phyloP scores from a whole-genome alignment of 2,888 invertebrate genomes.

The Sesia bembeciformis region DNA sequence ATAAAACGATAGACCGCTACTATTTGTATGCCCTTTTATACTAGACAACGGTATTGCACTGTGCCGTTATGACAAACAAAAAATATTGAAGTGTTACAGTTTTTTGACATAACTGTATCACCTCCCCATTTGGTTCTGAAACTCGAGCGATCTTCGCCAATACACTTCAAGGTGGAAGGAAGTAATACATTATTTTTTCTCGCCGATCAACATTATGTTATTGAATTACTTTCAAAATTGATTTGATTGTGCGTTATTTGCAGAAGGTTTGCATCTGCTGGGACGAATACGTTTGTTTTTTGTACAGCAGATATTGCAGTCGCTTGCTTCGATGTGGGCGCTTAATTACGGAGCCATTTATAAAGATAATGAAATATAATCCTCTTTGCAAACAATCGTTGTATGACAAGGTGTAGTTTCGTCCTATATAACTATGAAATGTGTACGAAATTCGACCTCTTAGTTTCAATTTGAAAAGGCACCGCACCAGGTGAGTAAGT shows the following conservation, averaged over 20 bases:
- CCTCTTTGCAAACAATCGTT: constrained; percentile 59
- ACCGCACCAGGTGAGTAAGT: constrained; percentile 39
- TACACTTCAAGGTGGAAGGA: constrained; percentile 65
- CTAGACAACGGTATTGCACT: constrained; percentile 48
- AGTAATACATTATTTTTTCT: constrained; percentile 67
- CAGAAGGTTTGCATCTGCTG: constrained; percentile 63
- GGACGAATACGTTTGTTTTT: constrained; percentile 40
- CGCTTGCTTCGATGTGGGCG: constrained; percentile 57
- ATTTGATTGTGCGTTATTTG: constrained; percentile 55
- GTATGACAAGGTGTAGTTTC: constrained; percentile 50
- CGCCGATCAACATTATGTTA: constrained; percentile 67
- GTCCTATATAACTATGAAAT: constrained; percentile 33
- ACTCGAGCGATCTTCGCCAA: constrained; percentile 24
- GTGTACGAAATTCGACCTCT: constrained; percentile 40
- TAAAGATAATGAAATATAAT: constrained; percentile 72
- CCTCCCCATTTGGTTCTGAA: constrained; percentile 38
- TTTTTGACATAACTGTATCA: constrained; percentile 66
- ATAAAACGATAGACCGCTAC: constrained; percentile 60
- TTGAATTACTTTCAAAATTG: constrained; percentile 70
- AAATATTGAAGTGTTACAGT: constrained; percentile 59
- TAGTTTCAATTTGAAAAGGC: constrained; percentile 32
- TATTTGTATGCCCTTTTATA: constrained; percentile 51
- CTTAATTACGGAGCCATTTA: constrained; percentile 64
- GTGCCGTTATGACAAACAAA: constrained; percentile 58
- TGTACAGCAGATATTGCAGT: constrained; percentile 35